Evolutionary conservation across 2,797 vertebrate species (phyloP).

Genomic region (Enteromius trimaculatus): DNA sequence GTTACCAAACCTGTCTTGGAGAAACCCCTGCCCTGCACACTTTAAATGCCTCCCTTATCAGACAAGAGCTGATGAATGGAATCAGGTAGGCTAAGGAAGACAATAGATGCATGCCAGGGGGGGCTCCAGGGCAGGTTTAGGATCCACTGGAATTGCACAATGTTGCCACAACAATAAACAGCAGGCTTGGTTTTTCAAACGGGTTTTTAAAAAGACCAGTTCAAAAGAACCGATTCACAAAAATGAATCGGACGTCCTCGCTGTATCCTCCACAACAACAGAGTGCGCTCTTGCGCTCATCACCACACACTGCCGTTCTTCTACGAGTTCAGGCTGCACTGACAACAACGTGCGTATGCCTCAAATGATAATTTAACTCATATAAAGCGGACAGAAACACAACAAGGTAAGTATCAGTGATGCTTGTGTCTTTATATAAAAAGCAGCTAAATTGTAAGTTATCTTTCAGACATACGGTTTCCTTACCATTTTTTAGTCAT

Average conservation of each 20-base stretch:
- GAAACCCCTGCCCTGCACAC: no score
- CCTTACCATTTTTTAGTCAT: not conserved
- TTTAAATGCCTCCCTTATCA: no score
- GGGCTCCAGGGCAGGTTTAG: no score
- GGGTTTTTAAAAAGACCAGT: not conserved
- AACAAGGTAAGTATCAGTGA: not conserved
- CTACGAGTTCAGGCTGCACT: constrained; percentile 46
- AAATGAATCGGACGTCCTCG: not conserved
- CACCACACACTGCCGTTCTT: no score
- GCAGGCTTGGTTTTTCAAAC: no score
- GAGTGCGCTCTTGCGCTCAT: not conserved
- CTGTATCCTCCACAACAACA: constrained; percentile 25
- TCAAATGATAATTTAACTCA: not conserved
- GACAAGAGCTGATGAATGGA: no score
- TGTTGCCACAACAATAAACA: no score
- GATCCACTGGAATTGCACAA: no score
- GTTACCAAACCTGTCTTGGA: no score
- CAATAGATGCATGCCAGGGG: no score
- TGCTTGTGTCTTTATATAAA: not conserved
- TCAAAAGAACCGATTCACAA: not conserved
- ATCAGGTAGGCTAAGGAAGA: no score
- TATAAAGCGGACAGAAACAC: not conserved
- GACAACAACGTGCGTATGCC: constrained; percentile 53
- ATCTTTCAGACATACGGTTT: not conserved
- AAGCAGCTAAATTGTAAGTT: no score